These are phyloP conservation scores for Blera fallax DNA, from an alignment of 2,888 invertebrate genomes.

Conservation along the genomic window DNA sequence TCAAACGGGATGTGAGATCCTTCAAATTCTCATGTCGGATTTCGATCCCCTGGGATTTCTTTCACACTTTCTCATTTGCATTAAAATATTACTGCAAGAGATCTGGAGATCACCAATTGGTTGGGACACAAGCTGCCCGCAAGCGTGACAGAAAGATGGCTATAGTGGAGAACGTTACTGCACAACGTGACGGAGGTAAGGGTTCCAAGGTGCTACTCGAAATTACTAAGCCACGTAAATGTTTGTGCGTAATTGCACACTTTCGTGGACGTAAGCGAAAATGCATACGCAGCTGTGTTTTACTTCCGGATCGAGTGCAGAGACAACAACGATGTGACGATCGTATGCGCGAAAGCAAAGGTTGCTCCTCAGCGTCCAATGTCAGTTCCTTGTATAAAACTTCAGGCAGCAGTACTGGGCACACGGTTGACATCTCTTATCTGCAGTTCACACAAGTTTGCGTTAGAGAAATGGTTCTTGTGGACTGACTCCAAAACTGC, in stretches of 20 bases:
- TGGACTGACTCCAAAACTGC: slow-evolving; percentile 74
- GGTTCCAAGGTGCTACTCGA: slow-evolving; percentile 56
- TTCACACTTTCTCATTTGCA: slow-evolving; percentile 52
- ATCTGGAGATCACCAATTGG: slow-evolving; percentile 57
- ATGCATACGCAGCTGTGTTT: too few species aligned
- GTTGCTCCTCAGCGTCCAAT: not conserved
- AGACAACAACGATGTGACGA: too few species aligned
- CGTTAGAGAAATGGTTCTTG: not conserved
- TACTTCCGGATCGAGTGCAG: too few species aligned
- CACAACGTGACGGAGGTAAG: slow-evolving; percentile 21
- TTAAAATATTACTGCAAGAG: slow-evolving; percentile 69
- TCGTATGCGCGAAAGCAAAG: slow-evolving; percentile 51
- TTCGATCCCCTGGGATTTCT: not conserved
- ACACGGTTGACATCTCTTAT: slow-evolving; percentile 24
- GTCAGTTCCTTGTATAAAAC: slow-evolving; percentile 60
- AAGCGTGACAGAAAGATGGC: slow-evolving; percentile 32
- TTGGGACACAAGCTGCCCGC: slow-evolving; percentile 59
- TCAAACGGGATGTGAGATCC: slow-evolving; percentile 20
- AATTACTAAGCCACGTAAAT: slow-evolving; percentile 19
- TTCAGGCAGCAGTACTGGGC: slow-evolving; percentile 68
- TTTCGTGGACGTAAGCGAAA: too few species aligned
- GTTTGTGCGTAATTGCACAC: too few species aligned
- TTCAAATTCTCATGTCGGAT: too few species aligned
- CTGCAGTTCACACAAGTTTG: not conserved
- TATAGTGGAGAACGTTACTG: slow-evolving; percentile 25